A percentile compares a stretch with the other conserved stretches of the same genome.
Evolutionary conservation across 2,113 vertebrate genomes (phyloP).

Genomic region (Puma concolor): DNA sequence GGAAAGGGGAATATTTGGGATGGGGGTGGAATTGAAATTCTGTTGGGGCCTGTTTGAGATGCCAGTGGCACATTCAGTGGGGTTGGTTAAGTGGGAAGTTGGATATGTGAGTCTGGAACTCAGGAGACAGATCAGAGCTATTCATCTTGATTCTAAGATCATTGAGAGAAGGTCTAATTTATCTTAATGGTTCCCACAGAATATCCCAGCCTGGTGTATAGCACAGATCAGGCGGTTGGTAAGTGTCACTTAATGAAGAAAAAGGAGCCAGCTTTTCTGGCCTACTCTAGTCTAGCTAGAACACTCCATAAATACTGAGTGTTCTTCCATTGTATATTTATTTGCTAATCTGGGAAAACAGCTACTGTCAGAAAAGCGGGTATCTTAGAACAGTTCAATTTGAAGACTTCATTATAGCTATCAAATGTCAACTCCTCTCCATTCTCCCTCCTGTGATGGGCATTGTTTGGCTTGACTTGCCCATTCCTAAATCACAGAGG

Average conservation of each 20-base stretch:
- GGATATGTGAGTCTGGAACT: background rate
- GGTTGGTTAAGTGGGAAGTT: background rate
- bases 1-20: background rate
- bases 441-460: background rate
- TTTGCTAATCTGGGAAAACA: slow-evolving; percentile 2
- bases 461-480: background rate
- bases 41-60: background rate
- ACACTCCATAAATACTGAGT: background rate
- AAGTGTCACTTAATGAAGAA: slow-evolving; percentile 10
- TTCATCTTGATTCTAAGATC: background rate
- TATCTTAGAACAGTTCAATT: background rate
- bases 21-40: background rate
- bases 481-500: background rate
- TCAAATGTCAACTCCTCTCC: background rate
- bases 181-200: background rate
- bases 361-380: background rate
- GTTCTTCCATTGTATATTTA: slow-evolving; percentile 30
- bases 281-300: background rate
- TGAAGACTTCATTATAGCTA: background rate
- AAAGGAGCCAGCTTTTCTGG: background rate
- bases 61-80: background rate
- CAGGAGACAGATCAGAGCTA: background rate
- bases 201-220: background rate
- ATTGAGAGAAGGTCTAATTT: background rate
- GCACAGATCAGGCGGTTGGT: background rate